phyloP scores from a whole-genome alignment of 2,797 vertebrate species.

The Euphonia xanthogaster region DNA sequence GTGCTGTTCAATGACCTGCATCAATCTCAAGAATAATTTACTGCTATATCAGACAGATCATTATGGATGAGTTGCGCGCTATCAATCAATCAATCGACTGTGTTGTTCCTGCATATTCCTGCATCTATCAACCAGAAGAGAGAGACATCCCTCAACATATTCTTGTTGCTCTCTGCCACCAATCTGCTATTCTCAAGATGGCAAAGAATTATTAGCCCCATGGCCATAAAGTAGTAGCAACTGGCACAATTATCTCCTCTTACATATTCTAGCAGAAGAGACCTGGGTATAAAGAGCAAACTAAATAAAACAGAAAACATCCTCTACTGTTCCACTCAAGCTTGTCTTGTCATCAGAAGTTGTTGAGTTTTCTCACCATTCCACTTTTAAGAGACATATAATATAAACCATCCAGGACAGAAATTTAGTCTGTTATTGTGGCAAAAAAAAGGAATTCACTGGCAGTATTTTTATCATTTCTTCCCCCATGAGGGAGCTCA shows the following conservation, averaged over 20 bases:
- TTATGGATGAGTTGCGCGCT: slow-evolving; percentile 64
- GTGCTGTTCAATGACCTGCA: slow-evolving; percentile 71
- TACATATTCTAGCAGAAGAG: neutral
- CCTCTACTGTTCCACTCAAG: neutral
- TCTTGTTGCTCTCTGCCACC: slow-evolving; percentile 44
- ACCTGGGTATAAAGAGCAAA: neutral
- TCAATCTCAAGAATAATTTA: slow-evolving; percentile 75
- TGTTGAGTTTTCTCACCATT: neutral
- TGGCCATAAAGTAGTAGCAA: neutral
- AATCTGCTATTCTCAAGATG: neutral
- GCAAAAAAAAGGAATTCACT: neutral
- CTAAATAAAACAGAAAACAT: neutral
- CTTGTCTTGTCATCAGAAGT: neutral
- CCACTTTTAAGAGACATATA: neutral
- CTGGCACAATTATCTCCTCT: neutral
- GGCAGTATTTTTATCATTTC: neutral
- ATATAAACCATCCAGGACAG: neutral
- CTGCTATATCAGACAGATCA: slow-evolving; percentile 69
- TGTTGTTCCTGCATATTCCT: slow-evolving; percentile 70
- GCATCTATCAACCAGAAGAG: slow-evolving; percentile 59
- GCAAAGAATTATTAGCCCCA: slow-evolving; percentile 39
- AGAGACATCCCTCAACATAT: slow-evolving; percentile 32
- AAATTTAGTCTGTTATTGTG: neutral
- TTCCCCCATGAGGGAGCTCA: neutral
- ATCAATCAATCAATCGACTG: slow-evolving; percentile 72